Base-by-base conservation (phyloP, 2,888 invertebrate genomes). In the Idaea aversata region DNA sequence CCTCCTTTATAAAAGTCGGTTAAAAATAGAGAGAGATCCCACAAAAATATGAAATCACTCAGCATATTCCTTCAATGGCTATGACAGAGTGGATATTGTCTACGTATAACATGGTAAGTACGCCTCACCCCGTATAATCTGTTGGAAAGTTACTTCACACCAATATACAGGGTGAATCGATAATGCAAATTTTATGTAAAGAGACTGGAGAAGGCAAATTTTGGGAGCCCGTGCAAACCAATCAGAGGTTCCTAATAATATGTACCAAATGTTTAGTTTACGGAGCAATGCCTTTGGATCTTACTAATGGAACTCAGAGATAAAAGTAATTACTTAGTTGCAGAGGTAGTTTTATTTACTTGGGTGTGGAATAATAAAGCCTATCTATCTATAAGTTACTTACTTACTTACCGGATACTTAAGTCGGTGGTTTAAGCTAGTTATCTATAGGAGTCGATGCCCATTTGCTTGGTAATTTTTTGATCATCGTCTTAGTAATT, bases 171-270 rank as follows among this genome's bases (percentile, higher is more conserved):
- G 72, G 63, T 66, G 79, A 81, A 88, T 90, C 89, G 88, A 90
- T 90, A 88, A 90, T 90, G 90, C 87, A 88, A 91, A 91, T 90
- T 88, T 88, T 88, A 89, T 89, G 90, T 85, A 88, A 88, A 88
- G 88, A 84, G 82, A 82, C 84, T 82, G 78, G 84, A 86, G 84
- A 81, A 83, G 84, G 86, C 83, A 82, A 88, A 88, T 88, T 88
- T 87, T 75, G 80, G 81, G 77, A 75, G 76, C 72, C 77, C 70
- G 73, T 70, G 72, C 75, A 75, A 78, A 73, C 84, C 85, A 85
- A 84, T 84, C 84, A 84, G 79, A 76, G 81, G 82, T 80, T 82
- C 25, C 86, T 87, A 87, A 88, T 89, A 87, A 87, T 86, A 83
- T 88, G 87, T 88, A 87, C 85, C 82, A 83, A 86, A 83, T 87